phyloP scores from a whole-genome alignment of 37 sponge, comb jelly and placozoan species.

The Bolinopsis microptera region DNA sequence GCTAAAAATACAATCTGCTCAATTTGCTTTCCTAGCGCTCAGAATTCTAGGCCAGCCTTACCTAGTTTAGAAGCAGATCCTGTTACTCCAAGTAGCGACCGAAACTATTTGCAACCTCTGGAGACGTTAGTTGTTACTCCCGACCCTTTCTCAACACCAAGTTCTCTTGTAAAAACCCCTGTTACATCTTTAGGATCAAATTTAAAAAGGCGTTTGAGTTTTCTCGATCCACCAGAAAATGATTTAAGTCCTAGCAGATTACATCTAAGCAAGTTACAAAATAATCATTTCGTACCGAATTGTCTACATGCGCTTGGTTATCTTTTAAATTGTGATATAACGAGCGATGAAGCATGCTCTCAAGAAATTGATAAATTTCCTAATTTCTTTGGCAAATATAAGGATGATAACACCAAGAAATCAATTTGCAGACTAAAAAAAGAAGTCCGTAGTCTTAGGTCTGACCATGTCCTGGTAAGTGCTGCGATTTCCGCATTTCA shows the following conservation, averaged over 20 bases:
- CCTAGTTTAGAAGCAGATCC: too few species aligned
- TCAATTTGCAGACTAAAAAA: too few species aligned
- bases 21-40: too few species aligned
- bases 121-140: too few species aligned
- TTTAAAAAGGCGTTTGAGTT: neutral
- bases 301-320: neutral
- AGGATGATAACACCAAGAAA: too few species aligned
- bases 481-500: neutral
- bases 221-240: neutral
- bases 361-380: neutral
- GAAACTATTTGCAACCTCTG: too few species aligned
- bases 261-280: neutral
- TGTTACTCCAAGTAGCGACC: too few species aligned
- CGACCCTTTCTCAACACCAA: too few species aligned
- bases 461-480: neutral
- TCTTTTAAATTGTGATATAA: neutral
- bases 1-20: too few species aligned
- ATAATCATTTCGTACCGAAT: neutral
- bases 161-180: too few species aligned
- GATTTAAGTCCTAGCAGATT: neutral
- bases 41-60: too few species aligned
- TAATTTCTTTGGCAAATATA: neutral
- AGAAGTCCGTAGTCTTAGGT: too few species aligned
- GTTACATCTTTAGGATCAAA: neutral
- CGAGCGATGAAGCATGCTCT: neutral